Evolutionary conservation across 1,140 invertebrate genomes (phyloP), one percentile per base, ranked within the genome.

Genomic region (Pantala flavescens): DNA sequence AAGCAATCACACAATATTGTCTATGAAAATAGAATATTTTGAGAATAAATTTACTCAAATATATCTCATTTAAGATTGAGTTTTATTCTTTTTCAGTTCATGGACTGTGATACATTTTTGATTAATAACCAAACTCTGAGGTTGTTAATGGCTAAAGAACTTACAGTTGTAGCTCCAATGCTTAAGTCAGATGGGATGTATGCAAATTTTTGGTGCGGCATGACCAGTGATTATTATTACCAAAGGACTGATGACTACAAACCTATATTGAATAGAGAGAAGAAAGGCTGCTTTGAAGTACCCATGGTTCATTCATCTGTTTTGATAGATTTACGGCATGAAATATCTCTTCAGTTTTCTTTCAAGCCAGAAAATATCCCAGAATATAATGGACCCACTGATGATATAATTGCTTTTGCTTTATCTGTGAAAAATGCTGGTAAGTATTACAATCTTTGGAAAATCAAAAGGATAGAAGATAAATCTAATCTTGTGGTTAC

Each of bases 401-500:
- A 98, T 85, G 97, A 99, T 82, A 96, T 98, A 55, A 98, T 98
- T 78, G 88, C 91, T 14, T 98, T 99, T 86, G 95, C 96, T 9
- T 79, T 92, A 11, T 91, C 90, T 75, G 96, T 97, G 14, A 91
- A 90, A 80, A 84, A 83, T 77, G 87, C 88, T 79, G 87, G 89
- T 89, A 82, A 83, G 80, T 77, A 72, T 63, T 36, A 9, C 2
- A 5, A 5, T 36, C 28, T 36, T 36, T 36, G 28, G 9, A 36
- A 36, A n/a, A n/a, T n/a, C n/a, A n/a, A n/a, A n/a, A n/a, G n/a
- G n/a, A n/a, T n/a, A n/a, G n/a, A n/a, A n/a, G n/a, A n/a, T n/a
- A n/a, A n/a, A n/a, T n/a, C n/a, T n/a, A n/a, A n/a, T n/a, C n/a
- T n/a, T n/a, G n/a, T n/a, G n/a, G n/a, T n/a, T n/a, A n/a, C n/a